A percentile compares a stretch with the other conserved stretches of the same genome.
These are phyloP conservation scores for Campopleginae sp. DNA, from an alignment of 2,888 invertebrate species.

Conservation along the genomic window DNA sequence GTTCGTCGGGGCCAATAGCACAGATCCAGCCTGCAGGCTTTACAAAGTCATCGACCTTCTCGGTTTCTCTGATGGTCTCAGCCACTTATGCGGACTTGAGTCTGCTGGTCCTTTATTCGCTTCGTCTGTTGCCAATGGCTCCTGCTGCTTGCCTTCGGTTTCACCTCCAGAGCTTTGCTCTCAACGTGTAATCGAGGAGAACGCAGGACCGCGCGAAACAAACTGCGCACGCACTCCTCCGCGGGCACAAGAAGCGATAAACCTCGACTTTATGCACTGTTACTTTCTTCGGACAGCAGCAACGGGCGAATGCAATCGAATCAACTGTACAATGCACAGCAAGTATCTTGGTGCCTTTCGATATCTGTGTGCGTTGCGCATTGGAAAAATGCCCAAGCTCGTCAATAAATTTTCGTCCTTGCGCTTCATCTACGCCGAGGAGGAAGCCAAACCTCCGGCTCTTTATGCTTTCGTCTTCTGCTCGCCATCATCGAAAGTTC, in stretches of 20 bases:
- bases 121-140: slow-evolving; percentile 59
- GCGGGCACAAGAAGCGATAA: slow-evolving; percentile 50
- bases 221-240: slow-evolving; percentile 53
- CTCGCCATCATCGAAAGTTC: slow-evolving; percentile 59
- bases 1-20: slow-evolving; percentile 64
- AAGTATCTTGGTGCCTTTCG: neutral
- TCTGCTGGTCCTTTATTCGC: slow-evolving; percentile 59
- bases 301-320: slow-evolving; percentile 42
- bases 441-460: slow-evolving; percentile 10
- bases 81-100: slow-evolving; percentile 55
- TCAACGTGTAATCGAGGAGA: slow-evolving; percentile 21
- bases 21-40: slow-evolving; percentile 43
- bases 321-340: slow-evolving; percentile 28
- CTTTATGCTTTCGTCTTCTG: slow-evolving; percentile 5
- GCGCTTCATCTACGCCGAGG: neutral
- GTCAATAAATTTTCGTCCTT: slow-evolving; percentile 45
- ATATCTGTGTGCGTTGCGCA: neutral
- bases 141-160: slow-evolving; percentile 4
- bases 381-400: slow-evolving; percentile 1
- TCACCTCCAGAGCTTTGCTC: slow-evolving; percentile 20
- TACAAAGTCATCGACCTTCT: slow-evolving; percentile 61
- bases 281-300: slow-evolving; percentile 63
- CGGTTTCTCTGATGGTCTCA: slow-evolving; percentile 53
- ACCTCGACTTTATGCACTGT: slow-evolving; percentile 67
- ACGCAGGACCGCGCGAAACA: slow-evolving; percentile 53